Conservation (phyloP, 2,113 vertebrate genomes). For the Callithrix jacchus region DNA sequence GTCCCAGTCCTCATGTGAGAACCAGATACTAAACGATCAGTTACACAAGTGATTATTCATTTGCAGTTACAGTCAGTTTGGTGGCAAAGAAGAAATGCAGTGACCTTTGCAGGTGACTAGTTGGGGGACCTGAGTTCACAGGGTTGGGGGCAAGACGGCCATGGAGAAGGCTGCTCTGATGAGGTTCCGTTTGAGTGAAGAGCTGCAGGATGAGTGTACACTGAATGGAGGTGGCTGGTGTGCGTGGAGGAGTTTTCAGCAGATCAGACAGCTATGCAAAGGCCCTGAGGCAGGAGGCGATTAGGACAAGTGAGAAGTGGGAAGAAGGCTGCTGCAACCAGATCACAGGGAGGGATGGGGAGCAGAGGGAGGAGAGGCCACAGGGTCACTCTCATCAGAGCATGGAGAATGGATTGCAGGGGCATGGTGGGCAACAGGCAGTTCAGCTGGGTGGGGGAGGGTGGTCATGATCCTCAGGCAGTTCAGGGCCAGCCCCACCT, state of each 20-base stretch:
- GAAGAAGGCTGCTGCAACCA: not conserved
- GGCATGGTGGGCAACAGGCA: fast-evolving
- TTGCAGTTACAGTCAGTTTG: not conserved
- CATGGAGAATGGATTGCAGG: not conserved
- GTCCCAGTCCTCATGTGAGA: not conserved
- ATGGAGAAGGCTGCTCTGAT: not conserved
- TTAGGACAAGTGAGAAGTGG: not conserved
- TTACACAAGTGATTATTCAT: not conserved
- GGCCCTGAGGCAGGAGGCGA: not conserved
- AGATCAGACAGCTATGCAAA: not conserved
- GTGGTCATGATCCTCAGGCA: fast-evolving
- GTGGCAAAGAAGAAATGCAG: not conserved
- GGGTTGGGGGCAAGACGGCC: not conserved
- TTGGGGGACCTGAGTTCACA: not conserved
- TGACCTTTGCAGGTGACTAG: not conserved
- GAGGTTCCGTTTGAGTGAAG: not conserved
- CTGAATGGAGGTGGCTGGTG: not conserved
- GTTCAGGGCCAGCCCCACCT: not conserved
- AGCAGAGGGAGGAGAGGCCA: fast-evolving
- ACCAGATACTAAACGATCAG: fast-evolving
- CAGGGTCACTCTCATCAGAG: too few relatives aligned
- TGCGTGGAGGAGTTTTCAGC: too few relatives aligned
- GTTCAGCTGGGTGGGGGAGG: fast-evolving
- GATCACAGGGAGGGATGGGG: too few relatives aligned
- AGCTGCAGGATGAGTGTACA: not conserved